Evolutionary conservation across 2,888 invertebrate species (phyloP).

Genomic region (Craniophora ligustri): DNA sequence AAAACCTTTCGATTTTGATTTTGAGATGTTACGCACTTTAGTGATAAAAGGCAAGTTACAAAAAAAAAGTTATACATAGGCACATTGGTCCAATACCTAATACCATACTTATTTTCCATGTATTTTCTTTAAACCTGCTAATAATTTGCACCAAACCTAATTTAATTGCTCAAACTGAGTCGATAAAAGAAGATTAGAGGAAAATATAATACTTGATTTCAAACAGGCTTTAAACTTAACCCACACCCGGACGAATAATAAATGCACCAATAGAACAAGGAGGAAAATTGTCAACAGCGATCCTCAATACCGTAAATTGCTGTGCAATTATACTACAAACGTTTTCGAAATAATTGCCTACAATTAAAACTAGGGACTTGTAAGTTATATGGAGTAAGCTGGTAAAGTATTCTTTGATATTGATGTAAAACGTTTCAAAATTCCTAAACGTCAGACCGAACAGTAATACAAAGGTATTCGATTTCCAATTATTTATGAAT

Average conservation of each 20-base stretch:
- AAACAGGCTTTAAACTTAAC: constrained; percentile 30
- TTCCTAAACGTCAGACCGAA: constrained; percentile 19
- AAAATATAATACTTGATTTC: not conserved
- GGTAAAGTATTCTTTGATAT: constrained; percentile 25
- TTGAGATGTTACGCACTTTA: no score
- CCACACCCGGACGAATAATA: constrained; percentile 52
- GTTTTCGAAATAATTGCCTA: constrained; percentile 51
- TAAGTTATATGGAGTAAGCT: constrained; percentile 41
- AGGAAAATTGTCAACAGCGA: constrained; percentile 60
- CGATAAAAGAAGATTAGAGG: no score
- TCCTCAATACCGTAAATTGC: constrained; percentile 58
- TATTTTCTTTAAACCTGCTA: no score
- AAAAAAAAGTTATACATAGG: no score
- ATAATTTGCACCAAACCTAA: no score
- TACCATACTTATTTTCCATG: no score
- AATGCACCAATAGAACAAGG: constrained; percentile 53
- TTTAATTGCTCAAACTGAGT: no score
- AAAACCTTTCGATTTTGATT: no score
- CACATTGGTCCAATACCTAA: no score
- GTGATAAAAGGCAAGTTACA: no score
- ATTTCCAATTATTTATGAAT: constrained; percentile 32
- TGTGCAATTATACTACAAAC: constrained; percentile 54
- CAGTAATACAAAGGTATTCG: not conserved
- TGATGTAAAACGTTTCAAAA: constrained; percentile 17
- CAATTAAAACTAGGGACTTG: constrained; percentile 51